These are phyloP conservation scores for Eleginops maclovinus DNA, from an alignment of 2,113 vertebrate genomes.

Conservation along the genomic window DNA sequence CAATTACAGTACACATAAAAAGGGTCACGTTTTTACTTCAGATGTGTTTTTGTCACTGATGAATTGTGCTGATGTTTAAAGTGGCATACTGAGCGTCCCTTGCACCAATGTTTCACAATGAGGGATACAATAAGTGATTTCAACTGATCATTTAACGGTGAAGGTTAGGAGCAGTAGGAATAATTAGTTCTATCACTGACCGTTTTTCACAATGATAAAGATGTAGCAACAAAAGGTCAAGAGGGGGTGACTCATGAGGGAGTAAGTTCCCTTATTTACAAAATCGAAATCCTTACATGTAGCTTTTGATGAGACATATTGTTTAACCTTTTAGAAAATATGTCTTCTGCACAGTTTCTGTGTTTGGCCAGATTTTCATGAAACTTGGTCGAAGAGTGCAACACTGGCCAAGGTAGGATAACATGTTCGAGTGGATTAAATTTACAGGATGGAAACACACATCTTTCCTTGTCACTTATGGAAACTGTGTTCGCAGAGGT, in stretches of 20 bases:
- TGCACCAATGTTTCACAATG: background rate
- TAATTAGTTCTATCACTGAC: conserved; percentile 13
- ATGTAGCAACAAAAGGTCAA: background rate
- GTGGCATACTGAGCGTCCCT: background rate
- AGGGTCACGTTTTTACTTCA: conserved; percentile 31
- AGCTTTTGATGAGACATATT: background rate
- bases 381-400: no score
- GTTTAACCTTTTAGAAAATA: background rate
- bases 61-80: conserved; percentile 16
- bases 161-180: background rate
- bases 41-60: conserved; percentile 7
- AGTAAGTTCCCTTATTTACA: background rate
- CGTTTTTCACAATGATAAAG: conserved; percentile 8
- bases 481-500: no score
- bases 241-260: background rate
- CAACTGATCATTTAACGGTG: background rate
- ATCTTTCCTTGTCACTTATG: no score
- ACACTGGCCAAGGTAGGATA: no score
- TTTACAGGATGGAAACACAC: no score
- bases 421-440: no score
- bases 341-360: no score
- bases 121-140: conserved; percentile 1
- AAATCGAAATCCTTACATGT: background rate
- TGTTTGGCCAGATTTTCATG: no score
- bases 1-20: conserved; percentile 33